Conservation (phyloP, 1,140 invertebrate genomes). For the Caenorhabditis inopinata region DNA sequence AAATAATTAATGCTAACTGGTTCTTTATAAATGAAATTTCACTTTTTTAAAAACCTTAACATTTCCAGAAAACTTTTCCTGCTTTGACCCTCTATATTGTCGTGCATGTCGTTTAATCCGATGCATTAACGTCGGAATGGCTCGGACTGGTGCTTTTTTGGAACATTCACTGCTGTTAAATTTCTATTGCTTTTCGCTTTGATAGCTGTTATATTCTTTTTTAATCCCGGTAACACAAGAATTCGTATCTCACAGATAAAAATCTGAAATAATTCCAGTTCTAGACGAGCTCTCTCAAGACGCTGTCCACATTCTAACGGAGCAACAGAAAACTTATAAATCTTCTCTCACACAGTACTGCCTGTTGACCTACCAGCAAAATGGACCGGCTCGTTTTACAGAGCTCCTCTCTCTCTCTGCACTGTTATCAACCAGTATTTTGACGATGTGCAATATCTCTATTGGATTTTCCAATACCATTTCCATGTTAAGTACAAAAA, state of each 20-base stretch:
- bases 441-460: not conserved
- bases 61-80: not conserved
- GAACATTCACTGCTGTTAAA: not conserved
- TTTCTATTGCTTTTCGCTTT: not conserved
- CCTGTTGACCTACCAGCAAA: too few species aligned
- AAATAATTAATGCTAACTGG: too few species aligned
- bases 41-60: too few species aligned
- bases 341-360: not conserved
- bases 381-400: too few species aligned
- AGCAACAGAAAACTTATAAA: not conserved
- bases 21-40: too few species aligned
- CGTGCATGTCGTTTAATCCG: not conserved
- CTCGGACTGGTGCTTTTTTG: slow-evolving; percentile 14
- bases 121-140: slow-evolving; percentile 9
- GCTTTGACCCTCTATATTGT: not conserved
- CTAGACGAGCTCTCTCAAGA: not conserved
- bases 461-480: slow-evolving; percentile 1
- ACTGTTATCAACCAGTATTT: slow-evolving; percentile 8
- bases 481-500: slow-evolving; percentile 8
- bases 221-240: not conserved
- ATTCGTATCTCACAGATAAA: not conserved
- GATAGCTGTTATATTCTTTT: not conserved
- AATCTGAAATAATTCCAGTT: not conserved
- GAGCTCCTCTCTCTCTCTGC: not conserved
- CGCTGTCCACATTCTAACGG: not conserved